Conservation (phyloP, 1,140 invertebrate species). For the Meloidogyne exigua region DNA sequence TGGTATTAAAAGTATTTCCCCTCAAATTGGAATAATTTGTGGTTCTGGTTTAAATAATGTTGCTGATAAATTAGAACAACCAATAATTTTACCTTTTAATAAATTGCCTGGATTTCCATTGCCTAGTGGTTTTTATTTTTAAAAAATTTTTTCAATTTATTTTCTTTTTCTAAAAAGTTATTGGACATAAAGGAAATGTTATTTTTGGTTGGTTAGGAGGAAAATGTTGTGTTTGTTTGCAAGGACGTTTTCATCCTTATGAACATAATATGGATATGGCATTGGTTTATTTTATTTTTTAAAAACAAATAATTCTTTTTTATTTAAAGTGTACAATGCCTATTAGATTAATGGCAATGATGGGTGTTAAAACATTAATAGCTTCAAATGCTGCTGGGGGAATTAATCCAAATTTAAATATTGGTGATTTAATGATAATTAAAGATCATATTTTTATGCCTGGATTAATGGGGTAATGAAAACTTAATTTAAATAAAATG, state of each 20-base stretch:
- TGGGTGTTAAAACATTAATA: conserved; percentile 56
- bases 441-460: conserved; percentile 65
- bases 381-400: conserved; percentile 64
- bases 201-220: conserved; percentile 54
- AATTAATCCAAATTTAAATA: conserved; percentile 55
- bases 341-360: conserved; percentile 56
- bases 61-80: conserved; percentile 46
- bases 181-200: conserved; percentile 60
- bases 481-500: not conserved
- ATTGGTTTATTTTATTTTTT: conserved; percentile 34
- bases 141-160: conserved; percentile 14
- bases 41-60: conserved; percentile 59
- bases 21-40: conserved; percentile 58
- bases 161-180: no score
- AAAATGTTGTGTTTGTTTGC: conserved; percentile 57
- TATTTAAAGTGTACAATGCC: conserved; percentile 56
- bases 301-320: no score
- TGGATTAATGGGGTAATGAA: conserved; percentile 51
- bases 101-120: conserved; percentile 60
- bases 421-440: conserved; percentile 64
- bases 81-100: conserved; percentile 49
- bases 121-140: conserved; percentile 30
- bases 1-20: conserved; percentile 27
- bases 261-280: conserved; percentile 62
- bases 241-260: conserved; percentile 62